Base-by-base conservation (phyloP, 2,888 invertebrate genomes). In the Griposia aprilina region DNA sequence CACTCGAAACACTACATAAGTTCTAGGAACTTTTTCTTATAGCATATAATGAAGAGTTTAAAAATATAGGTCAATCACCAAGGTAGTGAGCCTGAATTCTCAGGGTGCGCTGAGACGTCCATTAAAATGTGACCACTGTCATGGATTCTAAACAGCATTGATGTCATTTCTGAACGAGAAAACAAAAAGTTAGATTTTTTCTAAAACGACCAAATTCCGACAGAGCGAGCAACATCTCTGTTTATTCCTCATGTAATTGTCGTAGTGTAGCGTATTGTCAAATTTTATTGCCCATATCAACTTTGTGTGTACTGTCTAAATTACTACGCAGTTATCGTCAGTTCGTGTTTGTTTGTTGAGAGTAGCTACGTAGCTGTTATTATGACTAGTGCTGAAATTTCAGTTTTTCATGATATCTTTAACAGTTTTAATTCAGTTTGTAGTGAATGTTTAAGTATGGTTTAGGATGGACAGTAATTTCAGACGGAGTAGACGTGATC, bases 241-340 rank as follows among this genome's bases (percentile, higher is more conserved):
- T 92, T 90, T 93, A 93, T 94, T 93, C 91, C 91, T 90, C 91
- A 90, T 93, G 94, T 95, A 95, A 96, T 95, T 95, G 95, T 94
- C 93, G 92, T 93, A 87, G 94, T 92, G 92, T 91, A 90, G 92
- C 90, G 93, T 91, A 93, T 93, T 92, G 92, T 92, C 92, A 89
- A 90, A 91, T 89, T 96, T 96, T 96, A 96, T 96, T 94, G 93
- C 95, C 96, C 96, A 96, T 96, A 95, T 95, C 95, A 95, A 94
- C 92, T 94, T 94, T 90, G 93, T 90, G 90, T 90, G 90, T 89
- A 83, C 80, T 85, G 84, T 84, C 84, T 81, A 76, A 84, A 88
- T 87, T 83, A 84, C 81, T 88, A 74, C 83, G 75, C 62, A 70
- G 83, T 78, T 86, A 87, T 80, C 78, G 78, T 82, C 82, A 77